These are phyloP conservation scores for Artibeus jamaicensis DNA, from an alignment of 2,797 vertebrate species.

Conservation along the genomic window DNA sequence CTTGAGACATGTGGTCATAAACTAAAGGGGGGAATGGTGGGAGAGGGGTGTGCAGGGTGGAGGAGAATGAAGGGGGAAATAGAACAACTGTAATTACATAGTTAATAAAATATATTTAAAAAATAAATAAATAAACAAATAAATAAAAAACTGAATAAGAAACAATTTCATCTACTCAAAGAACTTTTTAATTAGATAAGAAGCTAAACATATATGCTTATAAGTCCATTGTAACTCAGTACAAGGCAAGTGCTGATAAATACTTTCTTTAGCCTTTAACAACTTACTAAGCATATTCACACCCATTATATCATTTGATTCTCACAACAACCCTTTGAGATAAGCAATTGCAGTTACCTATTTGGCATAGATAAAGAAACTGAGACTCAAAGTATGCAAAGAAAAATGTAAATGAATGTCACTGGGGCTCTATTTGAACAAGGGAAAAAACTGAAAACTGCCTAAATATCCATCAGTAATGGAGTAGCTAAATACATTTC, in stretches of 20 bases:
- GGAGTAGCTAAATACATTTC: not conserved
- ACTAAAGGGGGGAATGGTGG: no score
- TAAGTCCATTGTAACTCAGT: not conserved
- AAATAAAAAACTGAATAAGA: not conserved
- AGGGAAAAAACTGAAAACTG: not conserved
- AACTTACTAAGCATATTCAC: constrained; percentile 52
- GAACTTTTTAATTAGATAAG: not conserved
- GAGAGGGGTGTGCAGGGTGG: no score
- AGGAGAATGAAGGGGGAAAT: no score
- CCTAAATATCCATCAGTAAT: not conserved
- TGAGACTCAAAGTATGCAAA: constrained; percentile 47
- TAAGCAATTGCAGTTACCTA: constrained; percentile 22
- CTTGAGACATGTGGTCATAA: no score
- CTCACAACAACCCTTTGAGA: constrained; percentile 56
- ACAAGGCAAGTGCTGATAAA: constrained; percentile 34
- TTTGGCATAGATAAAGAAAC: constrained; percentile 52
- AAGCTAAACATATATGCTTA: not conserved
- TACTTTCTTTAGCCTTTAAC: constrained; percentile 35
- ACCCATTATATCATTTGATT: constrained; percentile 50
- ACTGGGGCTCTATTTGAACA: constrained; percentile 25
- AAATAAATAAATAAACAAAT: no score
- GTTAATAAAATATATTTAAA: no score
- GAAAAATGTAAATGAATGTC: constrained; percentile 48
- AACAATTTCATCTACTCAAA: not conserved
- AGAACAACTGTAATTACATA: no score